Evolutionary conservation across 2,797 vertebrate species (phyloP).

Genomic region (Tamandua tetradactyla): DNA sequence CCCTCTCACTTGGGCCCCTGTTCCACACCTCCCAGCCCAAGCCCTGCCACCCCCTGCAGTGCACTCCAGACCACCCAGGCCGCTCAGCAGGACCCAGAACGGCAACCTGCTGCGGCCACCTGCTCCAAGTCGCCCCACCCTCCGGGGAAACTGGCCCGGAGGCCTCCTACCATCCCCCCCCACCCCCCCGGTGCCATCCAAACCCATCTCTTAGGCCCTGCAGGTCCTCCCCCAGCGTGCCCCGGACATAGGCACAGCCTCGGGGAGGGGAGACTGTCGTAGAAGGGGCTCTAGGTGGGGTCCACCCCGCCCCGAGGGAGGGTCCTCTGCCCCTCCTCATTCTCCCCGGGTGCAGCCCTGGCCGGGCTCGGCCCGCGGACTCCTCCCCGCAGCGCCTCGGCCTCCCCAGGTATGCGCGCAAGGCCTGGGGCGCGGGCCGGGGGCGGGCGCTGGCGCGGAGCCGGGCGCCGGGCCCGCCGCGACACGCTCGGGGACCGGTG

Average conservation of each 20-base stretch:
- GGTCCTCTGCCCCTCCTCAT: background rate
- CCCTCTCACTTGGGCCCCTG: accelerated
- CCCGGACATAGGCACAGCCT: background rate
- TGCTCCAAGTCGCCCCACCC: background rate
- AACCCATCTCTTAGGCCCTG: background rate
- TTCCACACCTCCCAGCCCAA: background rate
- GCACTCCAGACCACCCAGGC: background rate
- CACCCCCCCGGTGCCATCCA: no score
- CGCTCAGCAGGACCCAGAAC: background rate
- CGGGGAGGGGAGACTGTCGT: no score
- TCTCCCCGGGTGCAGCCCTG: background rate
- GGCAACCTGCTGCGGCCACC: background rate
- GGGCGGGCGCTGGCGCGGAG: background rate
- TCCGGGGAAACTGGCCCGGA: background rate
- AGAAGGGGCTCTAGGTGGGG: background rate
- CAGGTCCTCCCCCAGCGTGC: background rate
- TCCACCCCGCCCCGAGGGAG: background rate
- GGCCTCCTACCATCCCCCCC: no score
- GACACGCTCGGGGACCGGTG: background rate
- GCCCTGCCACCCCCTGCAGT: accelerated
- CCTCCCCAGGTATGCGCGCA: background rate
- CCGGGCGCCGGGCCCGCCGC: background rate
- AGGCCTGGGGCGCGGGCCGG: background rate
- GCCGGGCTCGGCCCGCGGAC: background rate
- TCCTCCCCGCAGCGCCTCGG: background rate